A percentile compares a stretch with the other conserved stretches of the same genome.
Conservation (phyloP, 2,888 invertebrate genomes). For the Dicyrtoma fusca region DNA sequence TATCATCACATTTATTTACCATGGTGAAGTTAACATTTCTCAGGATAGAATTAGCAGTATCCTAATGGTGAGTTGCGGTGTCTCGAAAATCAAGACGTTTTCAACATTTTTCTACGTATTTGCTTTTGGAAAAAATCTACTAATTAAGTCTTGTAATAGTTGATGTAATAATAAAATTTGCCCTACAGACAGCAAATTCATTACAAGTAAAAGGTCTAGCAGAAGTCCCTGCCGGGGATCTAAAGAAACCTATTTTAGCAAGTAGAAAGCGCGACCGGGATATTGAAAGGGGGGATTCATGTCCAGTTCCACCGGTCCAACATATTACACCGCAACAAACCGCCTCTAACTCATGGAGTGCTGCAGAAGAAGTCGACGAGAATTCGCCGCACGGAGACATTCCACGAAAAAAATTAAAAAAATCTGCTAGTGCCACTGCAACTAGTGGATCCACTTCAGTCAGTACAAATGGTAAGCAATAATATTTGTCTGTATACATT, state of each 20-base stretch:
- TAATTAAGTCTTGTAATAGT: background rate
- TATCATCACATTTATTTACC: conserved; percentile 74
- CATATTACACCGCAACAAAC: conserved; percentile 47
- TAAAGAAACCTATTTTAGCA: conserved; percentile 34
- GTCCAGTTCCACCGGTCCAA: conserved; percentile 6
- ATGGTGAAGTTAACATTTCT: conserved; percentile 88
- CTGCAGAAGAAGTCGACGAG: conserved; percentile 47
- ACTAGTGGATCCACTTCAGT: conserved; percentile 44
- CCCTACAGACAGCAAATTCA: conserved; percentile 80
- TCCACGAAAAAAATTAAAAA: conserved; percentile 55
- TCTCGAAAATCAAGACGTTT: too few species aligned
- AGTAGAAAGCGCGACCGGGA: conserved; percentile 48
- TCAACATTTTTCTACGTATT: too few species aligned
- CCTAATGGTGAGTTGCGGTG: conserved; percentile 61
- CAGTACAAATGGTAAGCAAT: conserved; percentile 55
- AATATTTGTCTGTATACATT: too few species aligned
- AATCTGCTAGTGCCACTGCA: conserved; percentile 53
- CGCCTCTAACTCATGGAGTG: conserved; percentile 49
- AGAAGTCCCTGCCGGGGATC: conserved; percentile 69
- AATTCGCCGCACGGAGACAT: conserved; percentile 37
- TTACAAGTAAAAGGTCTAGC: conserved; percentile 86
- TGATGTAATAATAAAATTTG: conserved; percentile 56
- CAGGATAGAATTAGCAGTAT: conserved; percentile 78
- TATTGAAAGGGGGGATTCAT: conserved; percentile 20
- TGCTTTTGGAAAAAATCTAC: too few species aligned